Conservation (phyloP, 1,140 invertebrate genomes). For the Batillaria attramentaria region DNA sequence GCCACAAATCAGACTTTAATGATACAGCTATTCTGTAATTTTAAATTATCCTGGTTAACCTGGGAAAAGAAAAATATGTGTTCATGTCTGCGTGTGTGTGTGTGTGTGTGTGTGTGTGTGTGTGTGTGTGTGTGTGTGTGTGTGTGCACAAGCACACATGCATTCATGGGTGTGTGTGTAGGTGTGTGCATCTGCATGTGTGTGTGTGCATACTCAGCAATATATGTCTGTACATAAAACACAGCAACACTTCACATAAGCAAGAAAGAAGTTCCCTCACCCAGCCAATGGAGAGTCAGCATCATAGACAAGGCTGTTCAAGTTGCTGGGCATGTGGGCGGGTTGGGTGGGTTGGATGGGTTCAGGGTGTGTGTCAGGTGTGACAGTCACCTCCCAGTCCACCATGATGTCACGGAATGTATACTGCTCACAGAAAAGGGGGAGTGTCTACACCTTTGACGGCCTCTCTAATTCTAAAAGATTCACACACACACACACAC, state of each 20-base stretch:
- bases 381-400: constrained; percentile 18
- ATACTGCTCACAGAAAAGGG: too few species aligned
- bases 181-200: background rate
- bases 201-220: background rate
- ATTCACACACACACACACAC: constrained; percentile 12
- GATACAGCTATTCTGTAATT: too few species aligned
- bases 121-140: constrained; percentile 5
- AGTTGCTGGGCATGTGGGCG: background rate
- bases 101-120: constrained; percentile 4
- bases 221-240: background rate
- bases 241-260: background rate
- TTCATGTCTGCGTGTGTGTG: too few species aligned
- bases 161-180: background rate
- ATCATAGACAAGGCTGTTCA: background rate
- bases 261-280: background rate
- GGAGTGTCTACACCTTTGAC: too few species aligned
- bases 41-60: too few species aligned
- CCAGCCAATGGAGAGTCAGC: background rate
- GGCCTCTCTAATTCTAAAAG: too few species aligned
- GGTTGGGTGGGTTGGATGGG: background rate
- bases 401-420: background rate
- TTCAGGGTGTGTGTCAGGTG: background rate
- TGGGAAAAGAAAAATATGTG: too few species aligned
- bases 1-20: too few species aligned
- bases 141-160: background rate